Conservation (phyloP, 2,797 vertebrate genomes). For the Sebastes umbrosus region DNA sequence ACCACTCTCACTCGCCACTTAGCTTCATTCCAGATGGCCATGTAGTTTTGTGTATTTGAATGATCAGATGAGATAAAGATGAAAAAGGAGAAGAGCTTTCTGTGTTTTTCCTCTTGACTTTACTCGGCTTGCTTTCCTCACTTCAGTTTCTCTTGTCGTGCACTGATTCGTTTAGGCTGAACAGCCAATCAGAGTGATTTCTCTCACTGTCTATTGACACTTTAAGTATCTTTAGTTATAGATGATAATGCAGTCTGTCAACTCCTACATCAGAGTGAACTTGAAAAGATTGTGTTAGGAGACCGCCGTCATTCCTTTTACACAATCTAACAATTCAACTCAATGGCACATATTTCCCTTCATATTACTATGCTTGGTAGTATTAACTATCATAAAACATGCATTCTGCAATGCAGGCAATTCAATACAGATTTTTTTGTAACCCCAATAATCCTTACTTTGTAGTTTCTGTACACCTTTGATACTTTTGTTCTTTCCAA, state of each 20-base stretch:
- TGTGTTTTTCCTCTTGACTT: no score
- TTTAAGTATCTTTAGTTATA: no score
- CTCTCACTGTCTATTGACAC: no score
- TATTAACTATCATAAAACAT: not conserved
- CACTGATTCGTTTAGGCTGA: no score
- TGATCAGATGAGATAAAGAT: no score
- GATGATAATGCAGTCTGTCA: not conserved
- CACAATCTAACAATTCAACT: not conserved
- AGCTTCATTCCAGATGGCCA: no score
- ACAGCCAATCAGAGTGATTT: no score
- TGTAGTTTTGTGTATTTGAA: no score
- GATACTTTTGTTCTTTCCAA: not conserved
- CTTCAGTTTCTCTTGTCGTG: no score
- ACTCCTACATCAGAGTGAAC: not conserved
- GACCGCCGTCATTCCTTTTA: not conserved
- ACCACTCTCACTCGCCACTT: no score
- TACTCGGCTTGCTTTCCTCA: no score
- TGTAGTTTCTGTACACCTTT: not conserved
- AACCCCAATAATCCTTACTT: not conserved
- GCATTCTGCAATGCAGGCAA: not conserved
- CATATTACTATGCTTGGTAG: not conserved
- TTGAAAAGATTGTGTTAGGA: not conserved
- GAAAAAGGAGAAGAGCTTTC: no score
- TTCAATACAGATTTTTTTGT: not conserved
- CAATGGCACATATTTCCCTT: not conserved